Evolutionary conservation across 2,113 vertebrate genomes (phyloP), one percentile per base, ranked within the genome.

Genomic region (Datnioides undecimradiatus): DNA sequence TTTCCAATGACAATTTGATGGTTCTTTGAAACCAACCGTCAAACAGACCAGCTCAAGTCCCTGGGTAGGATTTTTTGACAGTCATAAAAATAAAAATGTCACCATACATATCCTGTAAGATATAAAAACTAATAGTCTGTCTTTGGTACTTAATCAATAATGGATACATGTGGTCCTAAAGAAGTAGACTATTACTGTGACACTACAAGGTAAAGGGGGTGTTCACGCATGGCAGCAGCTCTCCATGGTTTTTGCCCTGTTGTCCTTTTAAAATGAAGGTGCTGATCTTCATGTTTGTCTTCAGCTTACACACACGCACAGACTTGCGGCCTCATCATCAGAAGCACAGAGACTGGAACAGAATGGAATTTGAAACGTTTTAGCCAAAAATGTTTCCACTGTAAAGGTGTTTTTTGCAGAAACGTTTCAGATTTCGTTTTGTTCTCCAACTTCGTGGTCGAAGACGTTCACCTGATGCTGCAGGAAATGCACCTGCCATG

Each of bases 321-420:
- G 25, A 25, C 25, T 31, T 29, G 45, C 3, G 3, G 25, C 14
- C 10, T 21, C 48, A 33, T 43, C 60, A 55, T 13, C 16, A 63
- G 77, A 65, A 46, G 76, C 34, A 59, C 52, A 55, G 48, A 75
- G 93, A 93, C 80, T 92, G 75, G 94, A 94, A 94, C 92, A 57
- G 86, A 93, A 95, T 94, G 95, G 94, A 96, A 95, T 95, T 95
- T 96, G 95, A 96, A 96, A 96, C 95, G 95, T 95, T 96, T 95
- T 94, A 94, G 95, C 95, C 95, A 96, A 96, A 95, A 95, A 95
- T 95, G 94, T 94, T 93, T 93, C 95, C 88, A 95, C 81, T 85
- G 91, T 94, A 90, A 93, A 93, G 94, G 95, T 94, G 95, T 96
- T 96, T 96, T 96, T 96, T 93, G 95, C 95, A 94, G 95, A 96